Evolutionary conservation across 2,113 vertebrate species (phyloP), one percentile per base, ranked within the genome.

Genomic region (Apteryx owenii): DNA sequence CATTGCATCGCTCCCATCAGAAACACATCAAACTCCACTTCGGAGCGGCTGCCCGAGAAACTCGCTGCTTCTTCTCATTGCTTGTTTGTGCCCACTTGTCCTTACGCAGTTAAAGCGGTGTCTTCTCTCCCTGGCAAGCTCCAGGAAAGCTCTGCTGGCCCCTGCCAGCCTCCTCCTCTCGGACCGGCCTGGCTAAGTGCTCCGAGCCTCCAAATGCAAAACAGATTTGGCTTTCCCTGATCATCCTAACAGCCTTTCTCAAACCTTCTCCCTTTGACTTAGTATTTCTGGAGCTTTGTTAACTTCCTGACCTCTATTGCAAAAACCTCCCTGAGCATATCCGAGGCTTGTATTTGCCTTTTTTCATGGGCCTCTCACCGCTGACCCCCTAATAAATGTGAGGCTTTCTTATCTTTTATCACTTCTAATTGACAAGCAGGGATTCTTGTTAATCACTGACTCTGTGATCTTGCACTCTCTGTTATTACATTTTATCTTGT

Each of bases 401-500:
- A 31, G 11, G 82, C 81, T 93, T 81, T 94, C 88, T 96, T 84
- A 88, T 93, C 93, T 93, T 95, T 96, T 95, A 83, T 93, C 65
- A 81, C 40, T 96, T 84, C 83, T 75, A 93, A 58, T 73, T 29
- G 38, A 92, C 44, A 75, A 95, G 90, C 71, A 76, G 61, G 65
- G 88, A 95, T 96, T 94, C 92, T 79, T 75, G 80, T 87, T 97
- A 95, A 96, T 96, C 94, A 93, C 90, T 46, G 77, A 26, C 71
- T 93, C 83, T 97, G 73, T 97, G 95, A 97, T 97, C 96, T 90
- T 38, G 42, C 73, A 81, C 72, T 56, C 38, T 85, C 53, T 81
- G 72, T 70, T 92, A 96, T 88, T 97, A 72, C 82, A 82, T 95
- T 96, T 96, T 96, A 95, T 97, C 97, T 94, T 86, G 38, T 94